Conservation (phyloP, 2,797 vertebrate species). For the Alauda arvensis region DNA sequence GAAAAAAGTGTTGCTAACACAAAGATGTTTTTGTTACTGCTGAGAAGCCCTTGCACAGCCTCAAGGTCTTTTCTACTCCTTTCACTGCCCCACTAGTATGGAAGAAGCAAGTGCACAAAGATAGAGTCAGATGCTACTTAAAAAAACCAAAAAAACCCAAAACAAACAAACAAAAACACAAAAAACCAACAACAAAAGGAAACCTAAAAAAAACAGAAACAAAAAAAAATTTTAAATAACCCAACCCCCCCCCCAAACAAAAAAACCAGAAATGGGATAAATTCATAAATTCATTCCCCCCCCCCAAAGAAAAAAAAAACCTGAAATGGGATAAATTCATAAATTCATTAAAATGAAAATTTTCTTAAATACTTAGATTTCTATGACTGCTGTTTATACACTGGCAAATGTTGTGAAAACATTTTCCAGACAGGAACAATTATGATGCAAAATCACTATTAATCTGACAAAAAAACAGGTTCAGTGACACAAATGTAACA, state of each 20-base stretch:
- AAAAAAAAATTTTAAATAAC: too few relatives aligned
- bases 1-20: background rate
- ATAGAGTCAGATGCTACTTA: fast-evolving
- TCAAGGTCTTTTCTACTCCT: background rate
- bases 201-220: too few relatives aligned
- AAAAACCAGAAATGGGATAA: background rate
- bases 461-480: background rate
- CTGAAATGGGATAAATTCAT: background rate
- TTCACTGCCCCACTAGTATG: background rate
- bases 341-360: background rate
- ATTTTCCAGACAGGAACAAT: background rate
- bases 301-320: too few relatives aligned
- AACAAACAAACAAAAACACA: background rate
- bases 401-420: background rate
- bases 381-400: background rate
- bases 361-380: background rate
- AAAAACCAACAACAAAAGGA: too few relatives aligned
- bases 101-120: background rate
- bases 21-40: background rate
- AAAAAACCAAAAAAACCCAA: background rate
- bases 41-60: background rate
- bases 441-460: background rate
- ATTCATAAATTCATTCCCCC: background rate
- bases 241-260: too few relatives aligned
- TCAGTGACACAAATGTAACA: background rate